Base-by-base conservation (phyloP, 2,888 invertebrate species). In the Pardosa pseudoannulata region DNA sequence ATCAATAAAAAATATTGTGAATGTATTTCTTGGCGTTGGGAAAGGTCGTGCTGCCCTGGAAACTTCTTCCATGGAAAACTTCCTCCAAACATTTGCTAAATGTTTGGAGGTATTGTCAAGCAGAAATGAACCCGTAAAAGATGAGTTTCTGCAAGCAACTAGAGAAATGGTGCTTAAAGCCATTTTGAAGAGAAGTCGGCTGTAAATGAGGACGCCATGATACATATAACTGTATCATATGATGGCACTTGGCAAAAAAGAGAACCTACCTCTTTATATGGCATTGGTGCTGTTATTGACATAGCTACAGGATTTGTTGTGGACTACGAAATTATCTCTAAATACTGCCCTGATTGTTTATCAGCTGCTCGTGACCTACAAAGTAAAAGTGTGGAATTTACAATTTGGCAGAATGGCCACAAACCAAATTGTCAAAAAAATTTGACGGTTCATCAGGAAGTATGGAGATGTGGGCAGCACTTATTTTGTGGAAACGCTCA, bases 241-340 rank as follows among this genome's bases (percentile, higher is more conserved):
- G 75, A 65, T 29, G 75, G 29, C 0, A 65, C 46, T 1, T 75
- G 75, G 31, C 75, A 75, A n/a, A 75, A 75, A 39, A 27, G 41
- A 9, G 65, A 41, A 0, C 65, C 65, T 29, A 0, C 23, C 1
- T 75, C 65, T 3, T 2, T 39, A 6, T 41, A n/a, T 16, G 41
- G 65, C 9, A 65, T 75, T 19, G 65, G 75, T n/a, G 13, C 27
- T 19, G 46, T 75, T 2, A 41, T 65, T 0, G 64, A 75, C 16
- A 65, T 65, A 28, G n/a, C 41, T n/a, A 65, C 75, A 0, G 29
- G 65, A 0, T 56, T 41, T 2, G 62, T 64, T 23, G 29, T 75
- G 7, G 65, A 65, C 28, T 75, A 19, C 9, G 27, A 75, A 6
- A 28, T 41, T 0, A 19, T 75, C 2, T 65, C 41, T 0, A 65